Conservation (phyloP, 2,888 invertebrate genomes). For the Zygogramma bicolorata region DNA sequence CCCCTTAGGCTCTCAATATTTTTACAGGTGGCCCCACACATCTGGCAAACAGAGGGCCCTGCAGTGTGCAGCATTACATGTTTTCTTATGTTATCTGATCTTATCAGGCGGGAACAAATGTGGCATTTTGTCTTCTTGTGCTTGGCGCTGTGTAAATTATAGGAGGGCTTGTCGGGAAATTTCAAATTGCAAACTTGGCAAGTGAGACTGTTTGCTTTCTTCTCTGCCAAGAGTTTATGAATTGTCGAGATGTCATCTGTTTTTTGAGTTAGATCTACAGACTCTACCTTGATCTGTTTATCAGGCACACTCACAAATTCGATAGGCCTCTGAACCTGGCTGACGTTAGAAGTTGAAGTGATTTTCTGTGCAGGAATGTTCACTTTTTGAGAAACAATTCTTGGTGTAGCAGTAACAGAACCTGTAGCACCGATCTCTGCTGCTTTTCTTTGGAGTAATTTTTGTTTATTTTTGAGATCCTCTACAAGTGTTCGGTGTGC, state of each 20-base stretch:
- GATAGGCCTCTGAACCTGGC: conserved; percentile 15
- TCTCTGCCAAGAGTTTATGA: background rate
- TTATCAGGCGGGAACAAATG: conserved; percentile 50
- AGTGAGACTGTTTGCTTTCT: conserved; percentile 19
- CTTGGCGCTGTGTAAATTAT: conserved; percentile 46
- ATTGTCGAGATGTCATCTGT: background rate
- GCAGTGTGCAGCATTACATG: conserved; percentile 54
- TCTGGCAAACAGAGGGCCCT: conserved; percentile 53
- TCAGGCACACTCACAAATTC: conserved; percentile 27
- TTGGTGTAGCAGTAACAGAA: background rate
- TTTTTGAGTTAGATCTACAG: conserved; percentile 5
- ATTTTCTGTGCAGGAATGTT: background rate
- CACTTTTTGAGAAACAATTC: background rate
- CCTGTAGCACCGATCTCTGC: background rate
- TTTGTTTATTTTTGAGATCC: conserved; percentile 27
- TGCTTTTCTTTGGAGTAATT: background rate
- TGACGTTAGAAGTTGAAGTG: background rate
- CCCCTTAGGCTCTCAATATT: conserved; percentile 59
- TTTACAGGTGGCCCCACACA: conserved; percentile 59
- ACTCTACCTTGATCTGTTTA: conserved; percentile 12
- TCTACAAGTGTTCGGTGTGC: conserved; percentile 52
- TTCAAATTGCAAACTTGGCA: conserved; percentile 35
- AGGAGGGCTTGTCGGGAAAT: conserved; percentile 26
- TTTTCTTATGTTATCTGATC: conserved; percentile 53
- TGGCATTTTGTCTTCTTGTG: conserved; percentile 55